A percentile compares a stretch with the other conserved stretches of the same genome.
Evolutionary conservation across 2,888 invertebrate species (phyloP).

Genomic region (Syritta pipiens): DNA sequence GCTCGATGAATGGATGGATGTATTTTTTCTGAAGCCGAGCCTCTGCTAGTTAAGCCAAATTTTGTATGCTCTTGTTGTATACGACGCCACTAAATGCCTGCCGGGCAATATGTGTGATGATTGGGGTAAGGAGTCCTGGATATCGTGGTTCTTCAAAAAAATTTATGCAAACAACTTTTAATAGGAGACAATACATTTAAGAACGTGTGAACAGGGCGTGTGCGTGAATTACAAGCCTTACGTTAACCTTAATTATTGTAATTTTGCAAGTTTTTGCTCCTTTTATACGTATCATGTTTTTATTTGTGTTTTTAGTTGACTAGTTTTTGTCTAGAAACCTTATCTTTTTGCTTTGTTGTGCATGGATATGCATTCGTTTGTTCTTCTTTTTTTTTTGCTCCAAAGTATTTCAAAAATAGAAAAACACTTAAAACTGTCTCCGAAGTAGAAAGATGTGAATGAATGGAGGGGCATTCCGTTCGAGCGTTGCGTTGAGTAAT

Average conservation of each 20-base stretch:
- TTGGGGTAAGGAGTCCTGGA: conserved; percentile 53
- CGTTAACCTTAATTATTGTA: conserved; percentile 79
- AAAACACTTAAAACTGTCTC: conserved; percentile 35
- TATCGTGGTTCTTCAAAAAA: conserved; percentile 46
- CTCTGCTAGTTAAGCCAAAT: conserved; percentile 62
- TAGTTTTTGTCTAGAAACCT: conserved; percentile 5
- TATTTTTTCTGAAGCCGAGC: conserved; percentile 29
- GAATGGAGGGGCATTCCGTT: conserved; percentile 10
- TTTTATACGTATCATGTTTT: no score
- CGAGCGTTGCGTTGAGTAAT: conserved; percentile 45
- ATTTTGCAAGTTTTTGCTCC: no score
- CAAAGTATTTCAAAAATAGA: conserved; percentile 42
- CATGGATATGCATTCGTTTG: neutral
- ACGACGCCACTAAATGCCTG: conserved; percentile 51
- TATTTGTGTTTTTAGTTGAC: no score
- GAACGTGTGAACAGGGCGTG: conserved; percentile 68
- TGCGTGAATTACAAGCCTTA: conserved; percentile 75
- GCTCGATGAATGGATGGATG: conserved; percentile 51
- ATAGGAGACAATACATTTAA: conserved; percentile 65
- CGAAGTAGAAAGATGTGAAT: conserved; percentile 17
- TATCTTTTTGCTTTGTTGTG: neutral
- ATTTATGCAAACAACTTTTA: conserved; percentile 65
- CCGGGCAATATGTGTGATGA: conserved; percentile 69
- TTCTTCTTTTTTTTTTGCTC: no score
- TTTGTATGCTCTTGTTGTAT: conserved; percentile 56